phyloP scores from a whole-genome alignment of 2,797 vertebrate genomes.

The Tangara arthus region DNA sequence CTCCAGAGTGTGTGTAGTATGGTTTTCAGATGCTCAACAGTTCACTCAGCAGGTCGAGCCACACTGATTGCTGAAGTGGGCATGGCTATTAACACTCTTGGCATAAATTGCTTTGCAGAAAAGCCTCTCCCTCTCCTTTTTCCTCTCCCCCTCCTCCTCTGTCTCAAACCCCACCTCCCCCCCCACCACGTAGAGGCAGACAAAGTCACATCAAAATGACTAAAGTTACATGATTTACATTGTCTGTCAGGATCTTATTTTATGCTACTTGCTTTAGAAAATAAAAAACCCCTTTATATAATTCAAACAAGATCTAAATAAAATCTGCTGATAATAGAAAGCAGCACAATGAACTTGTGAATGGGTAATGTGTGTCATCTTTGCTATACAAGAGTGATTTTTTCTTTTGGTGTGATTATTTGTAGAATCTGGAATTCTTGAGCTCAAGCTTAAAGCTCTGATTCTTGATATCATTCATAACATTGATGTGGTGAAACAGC shows the following conservation, averaged over 20 bases:
- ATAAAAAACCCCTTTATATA: not conserved
- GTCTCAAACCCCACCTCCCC: too few relatives aligned
- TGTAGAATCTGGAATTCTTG: slow-evolving; percentile 85
- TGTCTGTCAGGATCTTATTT: not conserved
- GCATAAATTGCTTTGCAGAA: not conserved
- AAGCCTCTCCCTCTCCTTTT: not conserved
- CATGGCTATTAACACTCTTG: not conserved
- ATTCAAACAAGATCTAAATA: not conserved
- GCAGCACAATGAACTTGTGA: not conserved
- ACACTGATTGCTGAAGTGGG: not conserved
- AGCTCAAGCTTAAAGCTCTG: slow-evolving; percentile 92
- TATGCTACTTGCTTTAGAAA: not conserved
- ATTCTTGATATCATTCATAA: slow-evolving; percentile 96
- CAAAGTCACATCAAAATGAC: not conserved
- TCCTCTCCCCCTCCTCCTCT: not conserved
- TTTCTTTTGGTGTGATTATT: not conserved
- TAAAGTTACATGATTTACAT: not conserved
- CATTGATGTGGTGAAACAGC: slow-evolving; percentile 90
- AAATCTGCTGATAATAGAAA: not conserved
- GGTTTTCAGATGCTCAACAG: not conserved
- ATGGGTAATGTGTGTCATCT: not conserved
- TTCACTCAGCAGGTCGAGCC: not conserved
- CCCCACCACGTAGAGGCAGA: not conserved
- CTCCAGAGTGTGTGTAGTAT: fast-evolving
- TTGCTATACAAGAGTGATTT: not conserved